Evolutionary conservation across 2,888 invertebrate genomes (phyloP), one percentile per base, ranked within the genome.

Genomic region (Trachelus tabidus): DNA sequence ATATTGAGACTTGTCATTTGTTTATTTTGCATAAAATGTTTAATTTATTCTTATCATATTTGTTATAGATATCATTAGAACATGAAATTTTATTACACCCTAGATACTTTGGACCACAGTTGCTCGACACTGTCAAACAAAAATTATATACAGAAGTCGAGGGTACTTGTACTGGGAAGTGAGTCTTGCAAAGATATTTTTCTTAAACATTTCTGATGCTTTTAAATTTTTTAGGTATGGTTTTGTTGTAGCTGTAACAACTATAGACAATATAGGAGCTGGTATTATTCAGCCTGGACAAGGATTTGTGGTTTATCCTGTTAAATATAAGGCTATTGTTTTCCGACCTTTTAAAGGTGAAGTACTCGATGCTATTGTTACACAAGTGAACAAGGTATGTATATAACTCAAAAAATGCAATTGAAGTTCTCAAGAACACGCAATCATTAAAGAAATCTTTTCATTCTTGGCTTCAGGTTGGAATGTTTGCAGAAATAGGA

Each of bases 81-180:
- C 99, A 99, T 91, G 99, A 99, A 93, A 99, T 99, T 89, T 93
- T 99, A 34, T 93, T 99, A 69, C 99, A 99, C 93, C 99, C 99
- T 0, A 95, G 98, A 87, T 99, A 99, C 92, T 99, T 99, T 92
- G 99, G 99, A 0, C 98, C 99, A 3, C 98, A 99, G 91, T 92
- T 99, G 79, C 92, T 99, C 85, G 99, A 99, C 90, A 99, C 98
- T 68, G 99, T 99, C 0, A 98, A 98, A 92, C 98, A 98, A 89
- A 99, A 99, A 91, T 92, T 99, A 30, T 99, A 99, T 90, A 98
- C 98, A 31, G 99, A 99, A 94, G 99, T 98, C 0, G 99, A 99
- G 93, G 99, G 99, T 80, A 99, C 99, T 0, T 99, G 99, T 91
- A 99, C 98, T 1, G 99, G 99, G 92, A 99, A 99, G 96, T 97